Percentiles rank a stretch among this genome's conserved stretches.
These are phyloP conservation scores for Heloderma charlesbogerti DNA, from an alignment of 2,113 vertebrate genomes.

Conservation along the genomic window DNA sequence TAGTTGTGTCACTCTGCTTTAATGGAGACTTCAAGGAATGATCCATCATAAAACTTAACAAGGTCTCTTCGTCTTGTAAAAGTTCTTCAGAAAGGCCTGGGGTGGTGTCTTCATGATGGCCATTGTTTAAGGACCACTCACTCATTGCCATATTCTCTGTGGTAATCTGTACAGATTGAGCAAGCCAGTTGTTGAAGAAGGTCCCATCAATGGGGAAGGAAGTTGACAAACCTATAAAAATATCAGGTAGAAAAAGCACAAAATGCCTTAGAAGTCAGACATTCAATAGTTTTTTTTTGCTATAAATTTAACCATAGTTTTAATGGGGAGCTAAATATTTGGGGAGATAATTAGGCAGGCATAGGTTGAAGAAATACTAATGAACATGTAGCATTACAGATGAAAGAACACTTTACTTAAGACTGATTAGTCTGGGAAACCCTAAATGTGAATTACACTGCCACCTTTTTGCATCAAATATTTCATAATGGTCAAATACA, in stretches of 20 bases:
- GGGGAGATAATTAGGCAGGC: not conserved
- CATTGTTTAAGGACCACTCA: conserved; percentile 90
- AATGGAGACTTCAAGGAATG: conserved; percentile 90
- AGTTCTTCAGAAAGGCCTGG: conserved; percentile 93
- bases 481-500: not conserved
- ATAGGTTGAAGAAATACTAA: not conserved
- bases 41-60: conserved; percentile 97
- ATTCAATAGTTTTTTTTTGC: accelerated
- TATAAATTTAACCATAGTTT: accelerated
- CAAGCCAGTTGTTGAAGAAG: conserved; percentile 96
- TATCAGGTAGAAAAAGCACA: not conserved
- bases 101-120: conserved; percentile 83
- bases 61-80: conserved; percentile 91
- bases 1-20: conserved; percentile 87
- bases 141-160: conserved; percentile 93
- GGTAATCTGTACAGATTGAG: conserved; percentile 94
- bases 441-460: accelerated
- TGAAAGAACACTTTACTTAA: not conserved
- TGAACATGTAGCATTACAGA: accelerated
- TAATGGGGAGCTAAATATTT: not conserved
- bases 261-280: not conserved
- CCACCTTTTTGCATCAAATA: not conserved
- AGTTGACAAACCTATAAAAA: conserved; percentile 85
- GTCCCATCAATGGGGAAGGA: conserved; percentile 93
- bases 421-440: not conserved